Evolutionary conservation across 2,797 vertebrate species (phyloP), one percentile per base, ranked within the genome.

Genomic region (Rachycentron canadum): DNA sequence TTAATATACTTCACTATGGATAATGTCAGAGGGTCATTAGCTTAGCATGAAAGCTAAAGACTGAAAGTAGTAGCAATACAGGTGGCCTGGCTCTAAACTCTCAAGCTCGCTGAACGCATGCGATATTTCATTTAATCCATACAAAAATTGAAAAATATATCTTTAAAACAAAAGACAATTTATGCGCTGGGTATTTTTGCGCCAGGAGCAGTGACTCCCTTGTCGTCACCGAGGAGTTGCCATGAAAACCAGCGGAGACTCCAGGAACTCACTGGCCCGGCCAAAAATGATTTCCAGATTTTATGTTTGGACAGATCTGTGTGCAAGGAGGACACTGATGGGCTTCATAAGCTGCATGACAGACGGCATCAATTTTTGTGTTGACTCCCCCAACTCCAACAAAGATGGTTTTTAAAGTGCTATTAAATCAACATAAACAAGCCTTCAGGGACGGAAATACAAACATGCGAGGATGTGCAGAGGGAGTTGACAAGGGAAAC

Each of bases 351-450:
- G 23, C 63, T 74, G 56, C 67, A 55, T 70, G 58, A 73, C 69
- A 79, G 78, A 62, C 67, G 62, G 45, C 52, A 85, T 77, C 30
- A 65, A 75, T 78, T 76, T 38, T 74, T 50, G 8, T 41, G 32
- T 52, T 69, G 64, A 69, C 59, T 59, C 41, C 55, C 34, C 17
- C 62, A 74, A 55, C 66, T 83, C 64, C 64, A 59, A 50, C 41
- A 76, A 73, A 81, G 1, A 66, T 55, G 16, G 6, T 56, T 70
- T 84, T 81, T 72, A 70, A 83, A 69, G 64, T 49, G 16, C 40
- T 67, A 66, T 78, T 82, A 82, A 85, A 80, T 79, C 76, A 85
- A 71, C 82, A 85, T 59, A 53, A 85, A 82, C 69, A 84, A 59
- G 72, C 63, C 72, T 71, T 50, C 5, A 2, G 64, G 40, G 76